Evolutionary conservation across 2,888 invertebrate species (phyloP).

Genomic region (Rhagophthalmus giganteus): DNA sequence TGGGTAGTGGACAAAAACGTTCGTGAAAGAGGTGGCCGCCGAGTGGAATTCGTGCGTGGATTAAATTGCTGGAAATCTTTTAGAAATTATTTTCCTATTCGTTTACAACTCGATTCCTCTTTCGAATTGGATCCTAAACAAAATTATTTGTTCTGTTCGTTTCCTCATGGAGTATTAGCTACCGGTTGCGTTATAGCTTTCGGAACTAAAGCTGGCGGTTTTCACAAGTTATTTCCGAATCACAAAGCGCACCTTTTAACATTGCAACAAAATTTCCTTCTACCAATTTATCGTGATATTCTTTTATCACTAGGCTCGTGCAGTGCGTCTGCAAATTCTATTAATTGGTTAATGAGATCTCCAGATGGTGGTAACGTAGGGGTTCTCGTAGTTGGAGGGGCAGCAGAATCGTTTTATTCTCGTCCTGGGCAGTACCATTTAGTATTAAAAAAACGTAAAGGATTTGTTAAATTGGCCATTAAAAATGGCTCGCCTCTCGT

Average conservation of each 20-base stretch:
- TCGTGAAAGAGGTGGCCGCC: conserved; percentile 61
- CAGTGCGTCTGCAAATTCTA: conserved; percentile 68
- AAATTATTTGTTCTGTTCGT: conserved; percentile 82
- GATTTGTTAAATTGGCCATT: conserved; percentile 49
- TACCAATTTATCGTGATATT: conserved; percentile 74
- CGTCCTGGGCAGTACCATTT: conserved; percentile 75
- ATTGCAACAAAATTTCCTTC: conserved; percentile 68
- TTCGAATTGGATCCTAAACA: conserved; percentile 75
- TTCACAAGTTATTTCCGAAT: conserved; percentile 57
- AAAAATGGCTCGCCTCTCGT: conserved; percentile 74
- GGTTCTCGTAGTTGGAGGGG: conserved; percentile 85
- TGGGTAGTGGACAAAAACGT: conserved; percentile 61
- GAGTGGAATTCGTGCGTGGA: conserved; percentile 58
- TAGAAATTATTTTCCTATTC: conserved; percentile 83
- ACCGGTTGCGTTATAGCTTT: conserved; percentile 80
- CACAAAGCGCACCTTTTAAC: conserved; percentile 58
- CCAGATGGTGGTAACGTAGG: conserved; percentile 64
- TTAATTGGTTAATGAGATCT: conserved; percentile 64
- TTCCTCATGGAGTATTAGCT: conserved; percentile 82
- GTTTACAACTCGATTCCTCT: conserved; percentile 81
- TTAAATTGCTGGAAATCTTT: conserved; percentile 74
- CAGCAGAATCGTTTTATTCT: conserved; percentile 82
- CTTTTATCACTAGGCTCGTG: conserved; percentile 59
- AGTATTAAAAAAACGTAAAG: conserved; percentile 75
- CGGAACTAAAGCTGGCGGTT: conserved; percentile 66